phyloP scores from a whole-genome alignment of 2,113 vertebrate genomes.

The Dasyurus viverrinus region DNA sequence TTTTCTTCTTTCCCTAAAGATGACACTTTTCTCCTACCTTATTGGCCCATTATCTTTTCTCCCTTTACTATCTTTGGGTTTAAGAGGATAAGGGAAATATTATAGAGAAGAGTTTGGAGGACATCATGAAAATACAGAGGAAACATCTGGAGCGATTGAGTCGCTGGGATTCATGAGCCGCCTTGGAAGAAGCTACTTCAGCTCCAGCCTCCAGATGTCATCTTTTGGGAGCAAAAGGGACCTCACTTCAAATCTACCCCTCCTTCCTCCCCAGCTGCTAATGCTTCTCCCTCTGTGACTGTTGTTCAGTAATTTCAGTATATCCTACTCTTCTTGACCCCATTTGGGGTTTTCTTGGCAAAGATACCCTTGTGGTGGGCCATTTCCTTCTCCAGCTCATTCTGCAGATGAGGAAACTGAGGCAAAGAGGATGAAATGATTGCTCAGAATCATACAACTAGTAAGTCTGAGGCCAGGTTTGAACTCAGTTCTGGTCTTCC shows the following conservation, averaged over 20 bases:
- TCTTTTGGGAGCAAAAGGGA: neutral
- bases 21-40: neutral
- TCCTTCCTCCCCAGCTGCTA: neutral
- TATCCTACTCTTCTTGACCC: too few species aligned
- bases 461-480: too few species aligned
- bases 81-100: neutral
- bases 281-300: neutral
- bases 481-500: too few species aligned
- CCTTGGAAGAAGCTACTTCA: neutral
- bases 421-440: too few species aligned
- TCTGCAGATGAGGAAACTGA: too few species aligned
- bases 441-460: too few species aligned
- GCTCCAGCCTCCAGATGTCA: neutral
- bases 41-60: neutral
- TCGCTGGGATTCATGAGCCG: neutral
- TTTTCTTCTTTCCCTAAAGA: neutral
- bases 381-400: too few species aligned
- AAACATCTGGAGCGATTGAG: neutral
- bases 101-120: neutral
- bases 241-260: neutral
- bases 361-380: too few species aligned
- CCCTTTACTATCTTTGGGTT: neutral
- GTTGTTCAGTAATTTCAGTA: too few species aligned
- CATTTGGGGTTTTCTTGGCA: too few species aligned
- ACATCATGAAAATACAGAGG: neutral